phyloP scores from a whole-genome alignment of 2,113 vertebrate species.

The Pteronura brasiliensis region DNA sequence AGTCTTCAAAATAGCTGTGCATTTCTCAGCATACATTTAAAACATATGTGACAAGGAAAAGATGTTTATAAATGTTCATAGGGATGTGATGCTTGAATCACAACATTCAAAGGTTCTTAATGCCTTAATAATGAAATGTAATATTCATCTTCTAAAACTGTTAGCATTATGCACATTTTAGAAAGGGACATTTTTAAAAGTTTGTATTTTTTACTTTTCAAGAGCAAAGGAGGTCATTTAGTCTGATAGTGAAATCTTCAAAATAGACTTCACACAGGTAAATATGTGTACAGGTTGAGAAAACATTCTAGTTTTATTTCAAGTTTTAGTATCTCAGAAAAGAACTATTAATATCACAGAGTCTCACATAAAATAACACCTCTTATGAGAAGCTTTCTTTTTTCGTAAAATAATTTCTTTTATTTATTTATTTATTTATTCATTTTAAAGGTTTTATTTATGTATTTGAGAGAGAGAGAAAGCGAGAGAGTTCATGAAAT shows the following conservation, averaged over 20 bases:
- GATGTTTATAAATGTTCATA: background rate
- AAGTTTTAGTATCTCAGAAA: constrained; percentile 2
- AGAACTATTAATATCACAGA: background rate
- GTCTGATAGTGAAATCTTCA: background rate
- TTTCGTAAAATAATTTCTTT: background rate
- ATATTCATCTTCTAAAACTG: background rate
- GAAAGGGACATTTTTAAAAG: background rate
- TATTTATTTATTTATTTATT: too few relatives aligned
- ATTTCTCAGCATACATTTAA: background rate
- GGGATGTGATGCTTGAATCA: background rate
- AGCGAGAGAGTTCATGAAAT: too few relatives aligned
- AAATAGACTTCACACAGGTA: background rate
- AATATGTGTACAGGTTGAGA: background rate
- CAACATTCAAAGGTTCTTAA: background rate
- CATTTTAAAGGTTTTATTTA: background rate
- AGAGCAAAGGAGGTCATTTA: background rate
- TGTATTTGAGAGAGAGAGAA: background rate
- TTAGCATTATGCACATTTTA: background rate
- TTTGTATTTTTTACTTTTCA: background rate
- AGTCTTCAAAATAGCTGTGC: background rate
- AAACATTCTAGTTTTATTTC: background rate
- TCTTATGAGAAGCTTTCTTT: background rate
- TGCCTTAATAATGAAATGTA: background rate
- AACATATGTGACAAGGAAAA: background rate
- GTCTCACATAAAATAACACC: background rate